A percentile compares a stretch with the other conserved stretches of the same genome.
phyloP scores from a whole-genome alignment of 2,113 vertebrate genomes.

The Seriola dumerili region DNA sequence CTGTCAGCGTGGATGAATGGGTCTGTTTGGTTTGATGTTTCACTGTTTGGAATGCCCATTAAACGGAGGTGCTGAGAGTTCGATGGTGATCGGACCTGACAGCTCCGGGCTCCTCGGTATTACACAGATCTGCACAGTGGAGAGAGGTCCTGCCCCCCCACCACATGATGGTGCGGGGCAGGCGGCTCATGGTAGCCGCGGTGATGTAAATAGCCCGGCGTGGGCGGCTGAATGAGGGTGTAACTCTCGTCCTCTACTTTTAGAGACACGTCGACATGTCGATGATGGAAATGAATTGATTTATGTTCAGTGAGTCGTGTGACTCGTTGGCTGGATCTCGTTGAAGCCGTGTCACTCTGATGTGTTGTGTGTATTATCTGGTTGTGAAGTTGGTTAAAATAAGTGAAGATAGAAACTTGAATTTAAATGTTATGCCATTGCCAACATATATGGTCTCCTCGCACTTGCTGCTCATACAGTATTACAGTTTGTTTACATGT shows the following conservation, averaged over 20 bases:
- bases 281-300: neutral
- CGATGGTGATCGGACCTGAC: constrained; percentile 43
- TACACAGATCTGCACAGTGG: constrained; percentile 30
- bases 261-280: neutral
- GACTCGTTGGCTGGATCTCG: no score
- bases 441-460: no score
- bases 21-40: constrained; percentile 7
- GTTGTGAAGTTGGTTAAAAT: no score
- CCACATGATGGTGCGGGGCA: neutral
- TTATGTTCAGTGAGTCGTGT: neutral
- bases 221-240: neutral
- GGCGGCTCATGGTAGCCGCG: neutral
- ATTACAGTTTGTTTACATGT: no score
- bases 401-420: no score
- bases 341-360: no score
- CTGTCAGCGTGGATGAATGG: constrained; percentile 21
- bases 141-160: constrained; percentile 19
- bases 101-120: constrained; percentile 38
- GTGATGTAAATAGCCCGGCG: neutral
- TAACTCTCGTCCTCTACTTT: neutral
- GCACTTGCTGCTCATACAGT: no score
- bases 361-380: no score
- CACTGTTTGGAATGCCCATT: constrained; percentile 33
- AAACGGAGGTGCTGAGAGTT: constrained; percentile 24
- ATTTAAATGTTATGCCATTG: no score